Percentiles rank a stretch among this genome's conserved stretches.
Evolutionary conservation across 2,113 vertebrate species (phyloP).

Genomic region (Hiodon alosoides): DNA sequence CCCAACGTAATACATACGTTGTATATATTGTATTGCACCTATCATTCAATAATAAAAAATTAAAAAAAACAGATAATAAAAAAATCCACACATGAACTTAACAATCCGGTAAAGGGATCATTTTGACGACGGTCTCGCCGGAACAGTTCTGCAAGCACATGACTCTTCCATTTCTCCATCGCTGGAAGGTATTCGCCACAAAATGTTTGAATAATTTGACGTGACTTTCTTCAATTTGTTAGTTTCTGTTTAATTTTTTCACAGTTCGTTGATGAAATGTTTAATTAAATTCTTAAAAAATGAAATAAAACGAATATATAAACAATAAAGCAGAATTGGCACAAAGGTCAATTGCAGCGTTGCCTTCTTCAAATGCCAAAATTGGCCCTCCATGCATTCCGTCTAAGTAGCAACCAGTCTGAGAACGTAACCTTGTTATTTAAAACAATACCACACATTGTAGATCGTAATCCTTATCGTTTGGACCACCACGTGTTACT

Average conservation of each 20-base stretch:
- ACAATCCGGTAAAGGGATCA: slow-evolving; percentile 50
- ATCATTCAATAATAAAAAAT: background rate
- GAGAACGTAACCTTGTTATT: too few relatives aligned
- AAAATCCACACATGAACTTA: slow-evolving; percentile 45
- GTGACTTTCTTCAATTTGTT: background rate
- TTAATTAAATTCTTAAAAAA: background rate
- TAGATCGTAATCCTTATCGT: too few relatives aligned
- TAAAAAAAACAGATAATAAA: background rate
- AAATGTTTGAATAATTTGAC: too few relatives aligned
- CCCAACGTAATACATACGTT: too few relatives aligned
- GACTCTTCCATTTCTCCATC: slow-evolving; percentile 61
- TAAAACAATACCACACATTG: too few relatives aligned
- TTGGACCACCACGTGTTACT: too few relatives aligned
- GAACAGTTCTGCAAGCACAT: slow-evolving; percentile 48
- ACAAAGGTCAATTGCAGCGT: background rate
- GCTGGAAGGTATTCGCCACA: background rate
- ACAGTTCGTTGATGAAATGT: background rate
- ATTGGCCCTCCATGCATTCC: background rate
- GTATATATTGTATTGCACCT: too few relatives aligned
- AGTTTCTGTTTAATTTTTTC: background rate
- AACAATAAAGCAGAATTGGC: background rate
- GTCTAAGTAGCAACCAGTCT: background rate
- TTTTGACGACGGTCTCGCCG: slow-evolving; percentile 54
- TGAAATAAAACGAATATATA: background rate
- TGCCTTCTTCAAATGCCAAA: background rate